Base-by-base conservation (phyloP, 1,140 invertebrate genomes). In the Neodiprion lecontei region DNA sequence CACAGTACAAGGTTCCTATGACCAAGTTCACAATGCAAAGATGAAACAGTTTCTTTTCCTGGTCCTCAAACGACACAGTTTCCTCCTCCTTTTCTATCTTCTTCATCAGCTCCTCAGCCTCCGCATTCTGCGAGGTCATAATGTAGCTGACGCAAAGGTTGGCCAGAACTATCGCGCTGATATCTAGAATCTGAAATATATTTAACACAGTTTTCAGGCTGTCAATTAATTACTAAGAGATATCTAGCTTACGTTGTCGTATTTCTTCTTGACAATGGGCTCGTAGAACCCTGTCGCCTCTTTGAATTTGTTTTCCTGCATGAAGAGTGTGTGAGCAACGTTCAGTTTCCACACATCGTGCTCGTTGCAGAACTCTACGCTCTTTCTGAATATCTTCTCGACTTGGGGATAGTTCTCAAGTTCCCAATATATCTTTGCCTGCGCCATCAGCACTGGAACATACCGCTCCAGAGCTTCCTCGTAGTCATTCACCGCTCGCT, bases 341-440 rank as follows among this genome's bases (percentile, higher is more conserved):
- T 99, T 99, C 8, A 99, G 89, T 78, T 97, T 95, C 98, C 98
- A 99, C 1, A 95, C 93, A 82, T 99, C 97, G 82, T 98, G 96
- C 83, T 99, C 97, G 80, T 97, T 98, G 83, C 98, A 99, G 87
- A 99, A 99, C 85, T 99, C 98, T 0, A 97, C 96, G 69, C 97
- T 99, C 86, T 98, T 98, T 28, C 97, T 92, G 83, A 98, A 98
- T 76, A 98, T 96, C 84, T 96, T 96, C 84, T 98, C 96, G 0
- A 98, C 97, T 86, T 98, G 96, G 1, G 92, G 89, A 84, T 99
- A 99, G 85, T 99, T 97, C 84, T 98, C 96, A 82, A 96, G 91
- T 74, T 99, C 97, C 98, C 98, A 99, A 82, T 98, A 98, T 78
- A 99, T 98, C 91, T 98, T 99, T 0, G 98, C 98, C 88, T 99